Conservation (phyloP, 2,113 vertebrate species). For the Podarcis raffonei region DNA sequence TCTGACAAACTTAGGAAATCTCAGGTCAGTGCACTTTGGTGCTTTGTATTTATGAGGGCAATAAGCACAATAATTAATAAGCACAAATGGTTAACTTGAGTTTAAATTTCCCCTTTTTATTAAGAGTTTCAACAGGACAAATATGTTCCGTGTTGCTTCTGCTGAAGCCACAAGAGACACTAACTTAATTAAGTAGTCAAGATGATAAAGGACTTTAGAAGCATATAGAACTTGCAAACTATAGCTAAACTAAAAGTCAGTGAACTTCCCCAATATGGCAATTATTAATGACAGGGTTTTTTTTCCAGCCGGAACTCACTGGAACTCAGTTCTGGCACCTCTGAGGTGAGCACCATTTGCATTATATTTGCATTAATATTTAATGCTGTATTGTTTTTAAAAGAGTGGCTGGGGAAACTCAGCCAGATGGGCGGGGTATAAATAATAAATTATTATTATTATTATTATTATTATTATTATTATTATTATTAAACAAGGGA, state of each 20-base stretch:
- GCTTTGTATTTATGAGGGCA: constrained; percentile 9
- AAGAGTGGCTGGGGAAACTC: too few relatives aligned
- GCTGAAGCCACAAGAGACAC: background rate
- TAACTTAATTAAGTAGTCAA: background rate
- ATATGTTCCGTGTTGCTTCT: background rate
- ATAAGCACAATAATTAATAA: background rate
- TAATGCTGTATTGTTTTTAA: too few relatives aligned
- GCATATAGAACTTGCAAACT: background rate
- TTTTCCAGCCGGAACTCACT: too few relatives aligned
- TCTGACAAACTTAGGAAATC: background rate
- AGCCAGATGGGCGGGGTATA: too few relatives aligned
- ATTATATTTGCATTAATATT: too few relatives aligned
- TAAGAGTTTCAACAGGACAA: background rate
- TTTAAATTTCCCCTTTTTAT: background rate
- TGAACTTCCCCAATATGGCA: background rate
- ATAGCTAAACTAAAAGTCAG: background rate
- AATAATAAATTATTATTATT: too few relatives aligned
- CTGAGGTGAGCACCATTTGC: too few relatives aligned
- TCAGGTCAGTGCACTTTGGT: constrained; percentile 21
- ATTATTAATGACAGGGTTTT: background rate
- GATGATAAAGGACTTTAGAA: background rate
- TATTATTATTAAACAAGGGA: too few relatives aligned
- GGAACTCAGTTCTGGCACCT: too few relatives aligned
- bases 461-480: too few relatives aligned
- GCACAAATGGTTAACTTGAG: background rate